A percentile compares a stretch with the other conserved stretches of the same genome.
Evolutionary conservation across 2,888 invertebrate species (phyloP).

Genomic region (Cephalotes varians): DNA sequence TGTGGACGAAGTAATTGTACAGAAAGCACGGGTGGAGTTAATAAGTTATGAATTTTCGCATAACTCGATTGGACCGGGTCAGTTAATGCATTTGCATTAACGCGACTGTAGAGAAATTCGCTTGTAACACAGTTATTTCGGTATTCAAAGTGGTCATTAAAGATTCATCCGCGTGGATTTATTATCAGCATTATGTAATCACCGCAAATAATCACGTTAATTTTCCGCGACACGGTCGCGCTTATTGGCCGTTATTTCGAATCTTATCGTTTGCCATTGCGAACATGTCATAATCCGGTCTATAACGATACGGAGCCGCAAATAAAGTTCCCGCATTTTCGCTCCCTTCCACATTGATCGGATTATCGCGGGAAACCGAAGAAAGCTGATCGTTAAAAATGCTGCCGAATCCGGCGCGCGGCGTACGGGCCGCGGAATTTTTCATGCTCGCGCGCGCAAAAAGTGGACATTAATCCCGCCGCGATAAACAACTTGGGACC

Average conservation of each 20-base stretch:
- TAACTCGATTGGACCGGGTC: neutral
- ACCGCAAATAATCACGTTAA: neutral
- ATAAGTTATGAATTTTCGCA: slow-evolving; percentile 3
- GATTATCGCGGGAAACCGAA: slow-evolving; percentile 35
- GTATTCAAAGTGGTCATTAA: neutral
- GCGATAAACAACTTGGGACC: slow-evolving; percentile 46
- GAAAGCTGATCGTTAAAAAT: slow-evolving; percentile 47
- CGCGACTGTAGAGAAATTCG: neutral
- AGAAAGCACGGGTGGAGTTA: neutral
- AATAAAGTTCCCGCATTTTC: slow-evolving; percentile 31
- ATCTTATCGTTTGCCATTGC: neutral
- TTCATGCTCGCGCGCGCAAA: slow-evolving; percentile 36
- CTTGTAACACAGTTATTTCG: neutral
- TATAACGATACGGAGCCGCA: neutral
- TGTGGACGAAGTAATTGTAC: neutral
- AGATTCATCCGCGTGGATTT: neutral
- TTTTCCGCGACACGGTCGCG: neutral
- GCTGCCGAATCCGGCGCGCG: slow-evolving; percentile 16
- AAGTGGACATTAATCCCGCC: slow-evolving; percentile 36
- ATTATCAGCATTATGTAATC: neutral
- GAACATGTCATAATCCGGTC: neutral
- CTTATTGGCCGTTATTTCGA: neutral
- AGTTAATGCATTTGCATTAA: slow-evolving; percentile 32
- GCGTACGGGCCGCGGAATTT: slow-evolving; percentile 32
- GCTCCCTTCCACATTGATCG: slow-evolving; percentile 10